Percentiles rank a stretch among this genome's conserved stretches.
These are phyloP conservation scores for Acrossocheilus wenchowensis DNA, from an alignment of 2,797 vertebrate species.

Conservation along the genomic window DNA sequence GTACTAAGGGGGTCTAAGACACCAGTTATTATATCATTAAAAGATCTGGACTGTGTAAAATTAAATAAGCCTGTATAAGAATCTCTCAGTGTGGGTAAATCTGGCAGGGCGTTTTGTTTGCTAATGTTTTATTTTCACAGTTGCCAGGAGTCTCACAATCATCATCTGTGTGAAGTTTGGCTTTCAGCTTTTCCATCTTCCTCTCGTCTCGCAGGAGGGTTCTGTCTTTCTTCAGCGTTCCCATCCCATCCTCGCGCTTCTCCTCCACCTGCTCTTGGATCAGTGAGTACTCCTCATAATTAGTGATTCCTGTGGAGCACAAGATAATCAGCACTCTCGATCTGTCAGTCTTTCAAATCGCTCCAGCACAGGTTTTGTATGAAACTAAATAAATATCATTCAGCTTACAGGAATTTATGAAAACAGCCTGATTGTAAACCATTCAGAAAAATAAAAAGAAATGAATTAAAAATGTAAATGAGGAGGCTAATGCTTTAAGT, in stretches of 20 bases:
- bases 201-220: constrained; percentile 92
- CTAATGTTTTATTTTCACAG: background rate
- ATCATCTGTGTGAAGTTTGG: constrained; percentile 97
- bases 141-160: constrained; percentile 84
- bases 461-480: background rate
- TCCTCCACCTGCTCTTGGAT: constrained; percentile 93
- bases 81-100: constrained; percentile 14
- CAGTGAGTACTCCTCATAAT: constrained; percentile 99
- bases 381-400: constrained; percentile 12
- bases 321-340: constrained; percentile 6
- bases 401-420: background rate
- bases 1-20: background rate
- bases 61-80: background rate
- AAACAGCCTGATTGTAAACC: constrained; percentile 4
- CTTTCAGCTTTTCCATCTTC: constrained; percentile 99
- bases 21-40: background rate
- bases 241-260: constrained; percentile 92
- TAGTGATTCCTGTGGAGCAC: constrained; percentile 90
- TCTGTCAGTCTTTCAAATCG: background rate
- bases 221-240: constrained; percentile 93
- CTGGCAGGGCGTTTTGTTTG: background rate
- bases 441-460: background rate
- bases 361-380: background rate
- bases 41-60: background rate
- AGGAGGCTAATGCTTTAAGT: background rate